Conservation (phyloP, 1,140 invertebrate genomes). For the Diploscapter pachys region DNA sequence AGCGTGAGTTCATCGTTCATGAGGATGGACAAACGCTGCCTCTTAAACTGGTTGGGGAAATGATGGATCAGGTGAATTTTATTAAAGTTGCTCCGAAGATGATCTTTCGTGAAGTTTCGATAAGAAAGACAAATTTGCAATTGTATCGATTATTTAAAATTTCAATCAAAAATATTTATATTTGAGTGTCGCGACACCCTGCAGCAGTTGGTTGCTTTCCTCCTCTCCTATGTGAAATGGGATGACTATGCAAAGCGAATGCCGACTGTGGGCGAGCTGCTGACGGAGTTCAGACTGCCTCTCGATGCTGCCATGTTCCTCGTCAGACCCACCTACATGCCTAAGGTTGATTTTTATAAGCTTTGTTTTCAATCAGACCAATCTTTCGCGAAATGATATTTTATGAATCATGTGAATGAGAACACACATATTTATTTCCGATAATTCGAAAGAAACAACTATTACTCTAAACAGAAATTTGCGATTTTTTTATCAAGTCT, state of each 20-base stretch:
- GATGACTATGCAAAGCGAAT: constrained; percentile 87
- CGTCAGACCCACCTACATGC: constrained; percentile 81
- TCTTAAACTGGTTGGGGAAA: constrained; percentile 72
- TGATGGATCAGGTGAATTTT: constrained; percentile 64
- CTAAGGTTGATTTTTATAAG: constrained; percentile 69
- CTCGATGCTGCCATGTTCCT: constrained; percentile 94
- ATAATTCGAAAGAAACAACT: too few relatives aligned
- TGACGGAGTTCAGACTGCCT: constrained; percentile 88
- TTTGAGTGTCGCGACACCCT: constrained; percentile 91
- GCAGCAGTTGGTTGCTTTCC: constrained; percentile 93
- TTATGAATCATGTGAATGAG: too few relatives aligned
- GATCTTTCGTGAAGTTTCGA: too few relatives aligned
- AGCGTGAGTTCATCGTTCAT: constrained; percentile 86
- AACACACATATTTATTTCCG: too few relatives aligned
- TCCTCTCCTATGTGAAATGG: constrained; percentile 83
- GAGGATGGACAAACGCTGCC: constrained; percentile 80
- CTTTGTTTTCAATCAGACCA: too few relatives aligned
- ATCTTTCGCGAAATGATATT: too few relatives aligned
- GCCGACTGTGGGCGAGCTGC: constrained; percentile 80
- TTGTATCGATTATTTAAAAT: constrained; percentile 15
- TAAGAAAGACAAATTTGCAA: too few relatives aligned
- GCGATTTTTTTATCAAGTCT: too few relatives aligned
- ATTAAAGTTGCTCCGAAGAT: too few relatives aligned
- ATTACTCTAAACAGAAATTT: too few relatives aligned
- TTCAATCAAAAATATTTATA: constrained; percentile 12